Conservation (phyloP, 2,113 vertebrate genomes). For the Labeo rohita region DNA sequence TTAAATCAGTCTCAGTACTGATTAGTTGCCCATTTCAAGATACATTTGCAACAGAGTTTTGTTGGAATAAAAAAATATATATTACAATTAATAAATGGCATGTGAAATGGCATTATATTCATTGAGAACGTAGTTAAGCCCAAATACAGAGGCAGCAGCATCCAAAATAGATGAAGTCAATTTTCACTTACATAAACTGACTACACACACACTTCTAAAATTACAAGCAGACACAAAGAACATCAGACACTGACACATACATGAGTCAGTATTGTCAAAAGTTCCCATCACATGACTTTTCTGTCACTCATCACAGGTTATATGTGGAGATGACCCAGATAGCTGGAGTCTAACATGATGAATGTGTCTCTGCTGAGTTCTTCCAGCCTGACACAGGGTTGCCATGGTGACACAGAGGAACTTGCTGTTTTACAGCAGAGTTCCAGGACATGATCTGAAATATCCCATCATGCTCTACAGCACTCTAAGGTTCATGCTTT, state of each 20-base stretch:
- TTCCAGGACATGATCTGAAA: slow-evolving; percentile 18
- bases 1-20: background rate
- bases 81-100: background rate
- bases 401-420: slow-evolving; percentile 27
- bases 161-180: too few species aligned
- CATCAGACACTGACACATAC: slow-evolving; percentile 12
- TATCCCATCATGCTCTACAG: background rate
- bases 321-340: slow-evolving; percentile 47
- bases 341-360: slow-evolving; percentile 45
- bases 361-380: slow-evolving; percentile 38
- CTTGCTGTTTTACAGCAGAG: background rate
- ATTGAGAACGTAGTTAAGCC: background rate
- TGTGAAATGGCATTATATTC: background rate
- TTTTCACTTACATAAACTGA: too few species aligned
- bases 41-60: too few species aligned
- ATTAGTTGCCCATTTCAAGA: background rate
- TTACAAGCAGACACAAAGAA: background rate
- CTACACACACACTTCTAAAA: slow-evolving; percentile 6
- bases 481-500: background rate
- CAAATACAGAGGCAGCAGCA: too few species aligned
- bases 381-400: slow-evolving; percentile 34
- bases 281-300: background rate
- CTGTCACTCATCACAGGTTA: slow-evolving; percentile 35
- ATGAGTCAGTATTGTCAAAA: slow-evolving; percentile 28
- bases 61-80: too few species aligned